Evolutionary conservation across 2,113 vertebrate genomes (phyloP).

Genomic region (Erythrocercus mccallii): DNA sequence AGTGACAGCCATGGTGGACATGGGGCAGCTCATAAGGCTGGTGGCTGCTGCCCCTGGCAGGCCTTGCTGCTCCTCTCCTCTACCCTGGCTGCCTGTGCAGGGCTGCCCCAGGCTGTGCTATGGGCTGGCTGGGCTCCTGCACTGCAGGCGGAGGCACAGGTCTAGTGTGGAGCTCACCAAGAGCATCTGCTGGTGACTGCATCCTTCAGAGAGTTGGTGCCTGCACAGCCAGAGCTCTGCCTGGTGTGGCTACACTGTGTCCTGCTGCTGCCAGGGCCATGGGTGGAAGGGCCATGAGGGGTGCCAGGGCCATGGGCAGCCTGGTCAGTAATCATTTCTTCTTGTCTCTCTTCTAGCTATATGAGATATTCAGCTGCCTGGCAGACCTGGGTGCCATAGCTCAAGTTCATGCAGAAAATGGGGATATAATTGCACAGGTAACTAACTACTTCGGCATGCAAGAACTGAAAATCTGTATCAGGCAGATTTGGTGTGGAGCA

Average conservation of each 20-base stretch:
- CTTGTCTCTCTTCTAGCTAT: conserved; percentile 79
- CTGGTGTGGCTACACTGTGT: fast-evolving
- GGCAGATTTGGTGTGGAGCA: neutral
- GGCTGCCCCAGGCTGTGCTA: neutral
- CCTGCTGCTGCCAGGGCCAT: neutral
- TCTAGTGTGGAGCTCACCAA: neutral
- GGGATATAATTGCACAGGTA: conserved; percentile 97
- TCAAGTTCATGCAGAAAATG: conserved; percentile 96
- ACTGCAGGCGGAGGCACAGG: neutral
- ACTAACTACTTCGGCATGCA: neutral
- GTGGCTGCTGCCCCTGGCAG: neutral
- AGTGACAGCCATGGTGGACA: neutral
- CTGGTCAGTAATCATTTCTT: neutral
- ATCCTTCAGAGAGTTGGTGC: neutral
- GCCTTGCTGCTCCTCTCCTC: neutral
- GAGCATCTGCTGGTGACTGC: fast-evolving
- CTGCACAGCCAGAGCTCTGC: fast-evolving
- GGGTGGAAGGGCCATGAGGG: neutral
- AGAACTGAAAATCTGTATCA: neutral
- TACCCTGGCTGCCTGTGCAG: neutral
- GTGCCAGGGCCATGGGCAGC: neutral
- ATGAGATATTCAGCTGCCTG: conserved; percentile 92
- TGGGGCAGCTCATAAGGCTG: neutral
- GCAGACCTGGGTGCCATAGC: conserved; percentile 89
- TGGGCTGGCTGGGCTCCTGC: neutral